Evolutionary conservation across 2,113 vertebrate genomes (phyloP).

Genomic region (Ptychochromis oligacanthus): DNA sequence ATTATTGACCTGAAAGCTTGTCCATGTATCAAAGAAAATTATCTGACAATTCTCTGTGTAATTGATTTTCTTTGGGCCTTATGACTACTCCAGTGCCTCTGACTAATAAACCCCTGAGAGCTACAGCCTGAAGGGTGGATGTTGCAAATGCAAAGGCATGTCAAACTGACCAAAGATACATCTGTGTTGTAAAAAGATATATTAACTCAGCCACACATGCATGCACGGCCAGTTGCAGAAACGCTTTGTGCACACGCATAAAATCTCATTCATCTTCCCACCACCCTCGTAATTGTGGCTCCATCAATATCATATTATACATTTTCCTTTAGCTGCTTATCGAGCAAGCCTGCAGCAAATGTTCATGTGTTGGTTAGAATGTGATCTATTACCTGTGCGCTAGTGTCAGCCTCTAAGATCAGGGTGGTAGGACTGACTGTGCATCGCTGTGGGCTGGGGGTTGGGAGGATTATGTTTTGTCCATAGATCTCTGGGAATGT

Average conservation of each 20-base stretch:
- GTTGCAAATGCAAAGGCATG: constrained; percentile 53
- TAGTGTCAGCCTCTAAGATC: constrained; percentile 55
- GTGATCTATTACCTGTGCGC: constrained; percentile 71
- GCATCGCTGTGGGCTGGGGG: constrained; percentile 1
- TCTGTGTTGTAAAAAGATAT: constrained; percentile 67
- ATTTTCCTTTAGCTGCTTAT: constrained; percentile 75
- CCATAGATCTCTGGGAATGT: constrained; percentile 72
- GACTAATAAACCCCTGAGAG: constrained; percentile 34
- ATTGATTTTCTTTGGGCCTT: constrained; percentile 69
- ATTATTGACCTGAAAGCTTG: not conserved
- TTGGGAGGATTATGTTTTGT: constrained; percentile 57
- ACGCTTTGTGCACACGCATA: not conserved
- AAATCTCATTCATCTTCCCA: constrained; percentile 47
- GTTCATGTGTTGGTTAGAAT: constrained; percentile 72
- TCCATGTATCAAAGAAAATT: not conserved
- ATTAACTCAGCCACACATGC: constrained; percentile 52
- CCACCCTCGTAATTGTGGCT: constrained; percentile 50
- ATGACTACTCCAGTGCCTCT: constrained; percentile 26
- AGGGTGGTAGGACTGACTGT: constrained; percentile 11
- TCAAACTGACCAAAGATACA: constrained; percentile 63
- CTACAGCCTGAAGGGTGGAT: constrained; percentile 10
- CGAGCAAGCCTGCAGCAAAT: constrained; percentile 69
- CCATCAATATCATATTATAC: constrained; percentile 82
- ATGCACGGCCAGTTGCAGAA: constrained; percentile 1
- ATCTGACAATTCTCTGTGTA: not conserved